phyloP scores from a whole-genome alignment of 2,888 invertebrate genomes.

The Sepioteuthis lessoniana region DNA sequence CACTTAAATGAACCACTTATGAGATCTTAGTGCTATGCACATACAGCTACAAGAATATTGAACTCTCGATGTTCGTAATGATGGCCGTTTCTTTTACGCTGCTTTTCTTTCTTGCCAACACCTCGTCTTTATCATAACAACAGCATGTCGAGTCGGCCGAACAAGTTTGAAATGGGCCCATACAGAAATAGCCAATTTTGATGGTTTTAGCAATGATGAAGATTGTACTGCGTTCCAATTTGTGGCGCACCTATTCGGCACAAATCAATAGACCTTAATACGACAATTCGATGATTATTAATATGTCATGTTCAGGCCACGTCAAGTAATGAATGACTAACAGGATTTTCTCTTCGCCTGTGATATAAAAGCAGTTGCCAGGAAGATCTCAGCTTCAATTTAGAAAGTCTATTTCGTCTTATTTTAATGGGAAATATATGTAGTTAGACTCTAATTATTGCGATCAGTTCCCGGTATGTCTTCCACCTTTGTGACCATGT shows the following conservation, averaged over 20 bases:
- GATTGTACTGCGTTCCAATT: conserved; percentile 8
- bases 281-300: neutral
- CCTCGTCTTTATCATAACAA: neutral
- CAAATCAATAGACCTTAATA: conserved; percentile 33
- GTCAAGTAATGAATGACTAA: neutral
- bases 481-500: no score
- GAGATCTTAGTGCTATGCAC: neutral
- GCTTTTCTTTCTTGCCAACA: neutral
- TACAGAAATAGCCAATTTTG: conserved; percentile 23
- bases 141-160: neutral
- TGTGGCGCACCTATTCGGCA: neutral
- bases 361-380: neutral
- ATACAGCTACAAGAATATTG: neutral
- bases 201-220: conserved; percentile 12
- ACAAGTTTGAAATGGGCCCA: neutral
- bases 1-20: neutral
- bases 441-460: neutral
- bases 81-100: neutral
- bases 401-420: neutral
- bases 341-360: neutral
- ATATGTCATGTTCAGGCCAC: neutral
- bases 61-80: neutral
- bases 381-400: neutral
- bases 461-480: neutral
- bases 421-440: conserved; percentile 20